phyloP scores from a whole-genome alignment of 2,797 vertebrate genomes.

The Australoheros facetus region DNA sequence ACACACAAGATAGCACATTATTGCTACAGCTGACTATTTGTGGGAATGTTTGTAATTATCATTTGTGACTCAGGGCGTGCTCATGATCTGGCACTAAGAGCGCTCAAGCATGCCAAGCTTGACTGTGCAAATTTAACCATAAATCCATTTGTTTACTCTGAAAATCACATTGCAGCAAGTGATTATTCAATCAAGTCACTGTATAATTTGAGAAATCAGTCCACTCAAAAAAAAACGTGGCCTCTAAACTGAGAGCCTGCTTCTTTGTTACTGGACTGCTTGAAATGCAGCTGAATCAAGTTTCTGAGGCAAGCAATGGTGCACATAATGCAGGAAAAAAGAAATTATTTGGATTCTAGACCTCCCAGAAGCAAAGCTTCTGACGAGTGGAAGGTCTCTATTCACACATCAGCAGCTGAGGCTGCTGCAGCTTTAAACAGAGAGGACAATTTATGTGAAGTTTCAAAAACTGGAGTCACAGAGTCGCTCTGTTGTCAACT shows the following conservation, averaged over 20 bases:
- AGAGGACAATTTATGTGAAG: constrained; percentile 31
- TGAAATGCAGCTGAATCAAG: constrained; percentile 37
- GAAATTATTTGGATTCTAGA: constrained; percentile 42
- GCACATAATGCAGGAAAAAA: constrained; percentile 20
- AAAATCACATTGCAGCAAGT: constrained; percentile 43
- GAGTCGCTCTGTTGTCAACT: constrained; percentile 11
- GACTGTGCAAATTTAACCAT: constrained; percentile 42
- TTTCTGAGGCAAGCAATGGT: constrained; percentile 23
- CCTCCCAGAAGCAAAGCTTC: constrained; percentile 18
- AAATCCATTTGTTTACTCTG: constrained; percentile 59
- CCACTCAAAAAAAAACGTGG: constrained; percentile 29
- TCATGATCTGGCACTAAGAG: constrained; percentile 50
- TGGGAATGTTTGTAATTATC: constrained; percentile 49
- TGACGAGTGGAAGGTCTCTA: constrained; percentile 26
- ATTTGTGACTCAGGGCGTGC: constrained; percentile 31
- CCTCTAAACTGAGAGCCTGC: constrained; percentile 20
- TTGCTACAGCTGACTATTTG: constrained; percentile 30
- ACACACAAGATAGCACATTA: constrained; percentile 8
- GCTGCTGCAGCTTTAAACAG: constrained; percentile 35
- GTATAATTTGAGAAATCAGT: constrained; percentile 41
- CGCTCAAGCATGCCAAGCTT: constrained; percentile 33
- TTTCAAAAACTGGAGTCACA: constrained; percentile 32
- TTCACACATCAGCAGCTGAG: constrained; percentile 33
- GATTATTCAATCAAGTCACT: constrained; percentile 54
- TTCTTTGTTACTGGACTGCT: constrained; percentile 24